Conservation (phyloP, 1,140 invertebrate species). For the Batillaria attramentaria region DNA sequence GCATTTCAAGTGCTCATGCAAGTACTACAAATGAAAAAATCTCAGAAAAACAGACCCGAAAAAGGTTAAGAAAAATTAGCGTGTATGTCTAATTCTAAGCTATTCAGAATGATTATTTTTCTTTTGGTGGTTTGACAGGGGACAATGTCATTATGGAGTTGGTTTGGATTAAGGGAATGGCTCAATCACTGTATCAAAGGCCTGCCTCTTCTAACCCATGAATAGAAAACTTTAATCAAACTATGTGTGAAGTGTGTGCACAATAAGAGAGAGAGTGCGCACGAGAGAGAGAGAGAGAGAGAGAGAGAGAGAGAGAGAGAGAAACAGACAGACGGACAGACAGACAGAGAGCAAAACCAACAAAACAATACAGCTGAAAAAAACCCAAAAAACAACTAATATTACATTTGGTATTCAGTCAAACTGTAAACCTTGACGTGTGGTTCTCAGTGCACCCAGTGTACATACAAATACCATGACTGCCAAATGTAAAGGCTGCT, state of each 20-base stretch:
- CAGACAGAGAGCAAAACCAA: background rate
- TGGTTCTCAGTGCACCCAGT: constrained; percentile 18
- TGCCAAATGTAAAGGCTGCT: too few species aligned
- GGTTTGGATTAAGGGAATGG: constrained; percentile 24
- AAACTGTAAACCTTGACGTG: constrained; percentile 31
- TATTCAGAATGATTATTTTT: background rate
- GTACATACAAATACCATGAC: background rate
- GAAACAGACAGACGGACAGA: background rate
- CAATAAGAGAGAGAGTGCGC: background rate
- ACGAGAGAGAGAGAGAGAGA: background rate
- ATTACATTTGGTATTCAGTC: too few species aligned
- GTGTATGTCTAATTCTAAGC: background rate
- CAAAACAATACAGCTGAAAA: too few species aligned
- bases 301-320: background rate
- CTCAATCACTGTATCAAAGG: too few species aligned
- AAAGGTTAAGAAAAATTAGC: too few species aligned
- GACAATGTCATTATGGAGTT: constrained; percentile 27
- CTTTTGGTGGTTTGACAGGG: constrained; percentile 1
- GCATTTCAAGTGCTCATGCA: background rate
- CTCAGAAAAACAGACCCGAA: too few species aligned
- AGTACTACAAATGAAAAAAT: background rate
- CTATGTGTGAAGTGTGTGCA: too few species aligned
- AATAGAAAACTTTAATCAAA: too few species aligned
- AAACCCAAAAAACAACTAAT: too few species aligned
- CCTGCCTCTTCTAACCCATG: too few species aligned